These are phyloP conservation scores for Gopherus evgoodei DNA, from an alignment of 2,113 vertebrate genomes.

Conservation along the genomic window DNA sequence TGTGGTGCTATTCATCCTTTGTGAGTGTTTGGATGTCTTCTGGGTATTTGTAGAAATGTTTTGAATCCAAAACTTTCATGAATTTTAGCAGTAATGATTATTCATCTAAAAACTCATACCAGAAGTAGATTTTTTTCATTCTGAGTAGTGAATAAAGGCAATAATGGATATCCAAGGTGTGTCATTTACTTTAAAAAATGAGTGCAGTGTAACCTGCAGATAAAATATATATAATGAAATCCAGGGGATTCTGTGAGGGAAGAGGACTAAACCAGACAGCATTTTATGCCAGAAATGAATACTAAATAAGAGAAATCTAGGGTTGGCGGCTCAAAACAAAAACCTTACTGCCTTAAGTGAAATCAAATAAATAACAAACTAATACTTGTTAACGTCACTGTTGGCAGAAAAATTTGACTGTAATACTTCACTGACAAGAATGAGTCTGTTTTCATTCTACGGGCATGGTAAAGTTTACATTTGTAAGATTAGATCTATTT, in stretches of 20 bases:
- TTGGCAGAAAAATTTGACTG: not conserved
- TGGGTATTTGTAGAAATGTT: not conserved
- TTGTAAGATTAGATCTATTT: too few relatives aligned
- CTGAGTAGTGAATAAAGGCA: not conserved
- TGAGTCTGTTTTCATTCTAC: not conserved
- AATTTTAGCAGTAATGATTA: not conserved
- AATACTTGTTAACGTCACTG: not conserved
- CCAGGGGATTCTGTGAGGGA: not conserved
- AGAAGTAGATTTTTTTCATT: not conserved
- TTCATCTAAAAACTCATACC: not conserved
- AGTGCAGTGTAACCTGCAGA: not conserved
- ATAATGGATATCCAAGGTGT: not conserved
- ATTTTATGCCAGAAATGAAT: not conserved
- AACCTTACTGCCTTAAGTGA: not conserved
- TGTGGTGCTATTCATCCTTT: not conserved
- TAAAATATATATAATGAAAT: not conserved
- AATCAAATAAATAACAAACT: not conserved
- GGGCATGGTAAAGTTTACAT: not conserved
- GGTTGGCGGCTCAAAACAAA: not conserved
- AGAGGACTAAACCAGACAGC: not conserved
- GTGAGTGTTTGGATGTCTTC: rapidly evolving
- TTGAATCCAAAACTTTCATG: not conserved
- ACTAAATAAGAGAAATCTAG: not conserved
- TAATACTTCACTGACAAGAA: not conserved
- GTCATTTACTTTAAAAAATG: not conserved